Base-by-base conservation (phyloP, 2,797 vertebrate genomes). In the Nyctibius grandis region DNA sequence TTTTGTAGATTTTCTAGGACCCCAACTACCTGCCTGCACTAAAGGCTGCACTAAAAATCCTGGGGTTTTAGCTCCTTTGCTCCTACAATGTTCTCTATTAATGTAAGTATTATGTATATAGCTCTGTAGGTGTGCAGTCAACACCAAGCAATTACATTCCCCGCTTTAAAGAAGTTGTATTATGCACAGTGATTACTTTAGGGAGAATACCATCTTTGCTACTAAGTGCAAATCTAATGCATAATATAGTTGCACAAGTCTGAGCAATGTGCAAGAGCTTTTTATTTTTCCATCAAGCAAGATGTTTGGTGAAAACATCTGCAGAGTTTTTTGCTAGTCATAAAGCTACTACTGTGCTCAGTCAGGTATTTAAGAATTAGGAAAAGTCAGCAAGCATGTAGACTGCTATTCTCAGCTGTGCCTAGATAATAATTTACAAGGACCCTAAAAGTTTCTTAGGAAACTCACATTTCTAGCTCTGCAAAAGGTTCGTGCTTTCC, bases 231-330 rank as follows among this genome's bases (percentile, higher is more conserved):
- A 78, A 84, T 59, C 31, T 86, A 81, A 75, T 57, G 61, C 33
- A 13, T 87, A 48, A n/a, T 56, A 48, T 33, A 85, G 57, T 57
- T 93, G 73, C 61, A 65, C n/a, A 57, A 57, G 67, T 76, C 44
- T 9, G 15, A 95, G 82, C 73, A 70, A 53, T 45, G 48, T 50
- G 77, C 67, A 64, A 54, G 61, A 85, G 33, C 76, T 88, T 95
- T n/a, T 92, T 89, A 34, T 78, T 96, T 91, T 91, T 86, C 57
- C 40, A 69, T 75, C 85, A 84, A 67, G 69, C 59, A 73, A 89
- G 36, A 73, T 72, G 17, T 75, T 92, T 40, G 60, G 65, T 57
- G 40, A 18, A 85, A 68, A 57, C 25, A 45, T 15, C 34, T 88
- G 64, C 61, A 84, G 59, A 93, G 54, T 22, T n/a, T n/a, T n/a